Conservation (phyloP, 2,888 invertebrate species). For the Campaea margaritaria region DNA sequence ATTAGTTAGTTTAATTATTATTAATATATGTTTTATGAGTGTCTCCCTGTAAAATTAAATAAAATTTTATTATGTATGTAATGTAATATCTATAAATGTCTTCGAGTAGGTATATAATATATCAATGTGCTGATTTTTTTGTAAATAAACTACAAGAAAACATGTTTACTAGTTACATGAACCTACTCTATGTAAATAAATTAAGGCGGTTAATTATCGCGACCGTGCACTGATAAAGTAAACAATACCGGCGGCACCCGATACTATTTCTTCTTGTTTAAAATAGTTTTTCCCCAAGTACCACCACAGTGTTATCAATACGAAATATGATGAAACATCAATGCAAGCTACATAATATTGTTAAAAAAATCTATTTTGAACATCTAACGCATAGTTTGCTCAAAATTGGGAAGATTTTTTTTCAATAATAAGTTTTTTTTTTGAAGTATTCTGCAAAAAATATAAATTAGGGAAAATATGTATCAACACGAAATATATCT, state of each 20-base stretch:
- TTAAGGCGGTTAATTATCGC: conserved; percentile 8
- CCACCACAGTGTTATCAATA: conserved; percentile 2
- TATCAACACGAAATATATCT: conserved; percentile 24
- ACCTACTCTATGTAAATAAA: background rate
- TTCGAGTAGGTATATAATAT: too few relatives aligned
- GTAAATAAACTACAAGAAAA: too few relatives aligned
- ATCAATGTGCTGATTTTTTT: too few relatives aligned
- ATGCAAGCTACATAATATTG: background rate
- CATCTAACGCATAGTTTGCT: background rate
- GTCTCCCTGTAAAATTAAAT: too few relatives aligned
- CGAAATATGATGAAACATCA: background rate
- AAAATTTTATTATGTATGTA: too few relatives aligned
- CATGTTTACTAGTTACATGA: background rate
- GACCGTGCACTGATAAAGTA: conserved; percentile 20
- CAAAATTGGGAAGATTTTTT: too few relatives aligned
- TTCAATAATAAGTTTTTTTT: too few relatives aligned
- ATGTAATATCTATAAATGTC: too few relatives aligned
- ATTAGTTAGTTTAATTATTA: too few relatives aligned
- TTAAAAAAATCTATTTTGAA: background rate
- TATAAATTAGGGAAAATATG: background rate
- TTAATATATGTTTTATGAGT: too few relatives aligned
- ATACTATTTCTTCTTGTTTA: conserved; percentile 15
- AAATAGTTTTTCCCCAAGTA: conserved; percentile 3
- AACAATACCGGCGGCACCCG: conserved; percentile 26
- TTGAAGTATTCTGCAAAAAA: background rate